Percentiles rank a stretch among this genome's conserved stretches.
These are phyloP conservation scores for Lerista edwardsae DNA, from an alignment of 2,797 vertebrate species.

Conservation along the genomic window DNA sequence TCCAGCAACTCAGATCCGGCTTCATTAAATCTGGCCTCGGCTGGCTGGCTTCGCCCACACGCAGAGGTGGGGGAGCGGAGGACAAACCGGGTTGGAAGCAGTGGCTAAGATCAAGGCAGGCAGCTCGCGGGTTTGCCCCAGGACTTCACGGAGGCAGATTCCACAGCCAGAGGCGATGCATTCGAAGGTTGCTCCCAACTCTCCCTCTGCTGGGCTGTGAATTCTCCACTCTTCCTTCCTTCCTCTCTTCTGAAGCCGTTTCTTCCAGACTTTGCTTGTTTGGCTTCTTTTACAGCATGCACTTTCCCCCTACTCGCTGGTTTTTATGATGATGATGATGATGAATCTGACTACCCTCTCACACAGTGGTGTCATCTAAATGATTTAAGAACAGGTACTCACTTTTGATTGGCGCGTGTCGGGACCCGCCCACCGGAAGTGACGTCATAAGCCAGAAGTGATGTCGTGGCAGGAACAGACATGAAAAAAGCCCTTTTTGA, in stretches of 20 bases:
- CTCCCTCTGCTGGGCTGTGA: not conserved
- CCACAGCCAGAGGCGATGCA: not conserved
- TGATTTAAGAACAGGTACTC: too few relatives aligned
- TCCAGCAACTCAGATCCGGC: not conserved
- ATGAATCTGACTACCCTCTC: too few relatives aligned
- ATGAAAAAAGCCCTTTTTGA: too few relatives aligned
- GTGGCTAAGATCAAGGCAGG: rapidly evolving
- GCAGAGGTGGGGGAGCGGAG: not conserved
- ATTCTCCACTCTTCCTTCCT: not conserved
- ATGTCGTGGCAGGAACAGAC: too few relatives aligned
- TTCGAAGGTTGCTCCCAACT: too few relatives aligned
- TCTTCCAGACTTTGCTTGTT: not conserved
- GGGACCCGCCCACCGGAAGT: too few relatives aligned
- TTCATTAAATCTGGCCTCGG: constrained; percentile 27
- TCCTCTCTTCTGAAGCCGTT: not conserved
- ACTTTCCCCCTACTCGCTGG: too few relatives aligned
- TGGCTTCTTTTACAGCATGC: not conserved
- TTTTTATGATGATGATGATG: too few relatives aligned
- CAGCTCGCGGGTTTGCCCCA: not conserved
- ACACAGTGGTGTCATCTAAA: too few relatives aligned
- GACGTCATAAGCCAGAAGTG: too few relatives aligned
- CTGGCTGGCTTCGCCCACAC: rapidly evolving
- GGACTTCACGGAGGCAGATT: constrained; percentile 6
- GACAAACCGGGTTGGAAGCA: not conserved
- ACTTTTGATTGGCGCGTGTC: too few relatives aligned